Evolutionary conservation across 2,797 vertebrate genomes (phyloP), one percentile per base, ranked within the genome.

Genomic region (Limosa lapponica): DNA sequence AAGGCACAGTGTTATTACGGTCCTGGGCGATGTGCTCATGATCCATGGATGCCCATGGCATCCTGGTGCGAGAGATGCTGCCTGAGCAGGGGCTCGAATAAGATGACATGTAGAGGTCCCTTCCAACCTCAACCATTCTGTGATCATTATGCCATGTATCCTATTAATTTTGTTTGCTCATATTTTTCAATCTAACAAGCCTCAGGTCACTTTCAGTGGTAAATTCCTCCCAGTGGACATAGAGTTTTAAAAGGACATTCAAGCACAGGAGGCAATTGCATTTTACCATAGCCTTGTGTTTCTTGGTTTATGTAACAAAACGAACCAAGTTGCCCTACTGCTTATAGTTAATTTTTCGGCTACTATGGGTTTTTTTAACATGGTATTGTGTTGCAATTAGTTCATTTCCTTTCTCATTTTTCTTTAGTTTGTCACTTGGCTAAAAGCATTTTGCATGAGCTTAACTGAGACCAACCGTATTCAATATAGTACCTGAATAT

Each of bases 11-110:
- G 3, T 34, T 65, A 9, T 14, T 44, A 11, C 17, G 2, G 13
- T 54, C 15, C 44, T 70, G 23, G 5, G 8, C 17, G 51, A 28
- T 6, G 5, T 69, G 10, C 4, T 62, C 0, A 0, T 17, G 3
- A 4, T 32, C 7, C 12, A 91, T 67, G 46, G 46, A 46, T 46
- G 46, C 46, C 46, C 22, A 23, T 36, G 16, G 8, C 12, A 48
- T 51, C 4, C 11, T 79, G 16, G 7, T 82, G 32, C 34, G 43
- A 34, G 25, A 46, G 3, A 41, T 7, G 11, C 8, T 67, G 7
- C 19, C 4, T 61, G 7, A 67, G 16, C 10, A 48, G 3, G 3
- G 36, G 2, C 19, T 58, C 1, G 1, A 30, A 6, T 20, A 39
- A 52, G 11, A 16, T 10, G 17, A 44, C 34, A 13, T 79, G 14